Percentiles rank a stretch among this genome's conserved stretches.
Conservation (phyloP, 35 echinoderm and acorn worm species). For the Lytechinus pictus region DNA sequence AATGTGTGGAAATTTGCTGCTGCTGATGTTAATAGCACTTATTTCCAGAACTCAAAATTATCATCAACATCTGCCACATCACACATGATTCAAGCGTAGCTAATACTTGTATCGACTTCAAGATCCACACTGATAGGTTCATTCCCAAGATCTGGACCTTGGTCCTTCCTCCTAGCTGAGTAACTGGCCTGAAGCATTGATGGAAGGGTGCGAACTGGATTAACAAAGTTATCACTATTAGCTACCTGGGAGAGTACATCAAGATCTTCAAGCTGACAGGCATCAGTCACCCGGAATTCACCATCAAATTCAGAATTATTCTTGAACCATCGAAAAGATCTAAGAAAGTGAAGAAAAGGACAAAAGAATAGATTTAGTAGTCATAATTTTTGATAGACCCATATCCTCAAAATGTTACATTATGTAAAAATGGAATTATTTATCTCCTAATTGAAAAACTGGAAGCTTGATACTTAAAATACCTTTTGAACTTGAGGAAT, state of each 20-base stretch:
- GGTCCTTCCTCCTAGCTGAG: neutral
- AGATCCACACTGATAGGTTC: slow-evolving; percentile 25
- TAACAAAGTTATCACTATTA: slow-evolving; percentile 32
- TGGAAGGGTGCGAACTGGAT: slow-evolving; percentile 34
- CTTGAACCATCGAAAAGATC: neutral
- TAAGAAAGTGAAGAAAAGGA: neutral
- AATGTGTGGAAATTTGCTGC: neutral
- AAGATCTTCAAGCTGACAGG: slow-evolving; percentile 44
- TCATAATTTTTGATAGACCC: neutral
- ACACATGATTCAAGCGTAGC: slow-evolving; percentile 26
- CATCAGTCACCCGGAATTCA: slow-evolving; percentile 52
- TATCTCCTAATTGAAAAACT: too few species aligned
- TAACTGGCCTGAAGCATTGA: neutral
- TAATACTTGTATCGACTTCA: slow-evolving; percentile 4
- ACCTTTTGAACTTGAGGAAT: neutral
- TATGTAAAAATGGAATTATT: too few species aligned
- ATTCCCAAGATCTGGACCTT: neutral
- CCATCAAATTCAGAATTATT: neutral
- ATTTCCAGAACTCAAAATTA: neutral
- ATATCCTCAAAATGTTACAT: neutral
- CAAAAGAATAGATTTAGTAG: too few species aligned
- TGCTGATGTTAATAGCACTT: neutral
- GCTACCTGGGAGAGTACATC: slow-evolving; percentile 25
- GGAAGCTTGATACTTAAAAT: too few species aligned
- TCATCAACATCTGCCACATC: neutral